phyloP scores from a whole-genome alignment of 2,888 invertebrate genomes.

The Keiferia lycopersicella region DNA sequence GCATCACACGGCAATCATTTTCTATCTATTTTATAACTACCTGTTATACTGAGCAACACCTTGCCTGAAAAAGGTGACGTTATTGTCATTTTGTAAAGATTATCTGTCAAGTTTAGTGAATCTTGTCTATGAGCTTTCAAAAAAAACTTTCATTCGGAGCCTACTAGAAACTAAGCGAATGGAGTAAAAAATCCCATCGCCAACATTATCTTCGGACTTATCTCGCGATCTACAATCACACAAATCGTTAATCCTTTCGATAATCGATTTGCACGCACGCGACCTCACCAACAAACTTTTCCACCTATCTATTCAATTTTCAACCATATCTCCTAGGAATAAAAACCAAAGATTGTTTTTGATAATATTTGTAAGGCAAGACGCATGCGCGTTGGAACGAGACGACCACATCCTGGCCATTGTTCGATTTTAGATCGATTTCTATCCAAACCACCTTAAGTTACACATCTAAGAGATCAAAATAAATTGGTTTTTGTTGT shows the following conservation, averaged over 20 bases:
- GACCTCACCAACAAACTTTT: slow-evolving; percentile 46
- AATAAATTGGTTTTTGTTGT: too few species aligned
- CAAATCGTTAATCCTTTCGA: slow-evolving; percentile 51
- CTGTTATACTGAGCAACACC: too few species aligned
- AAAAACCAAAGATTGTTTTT: slow-evolving; percentile 17
- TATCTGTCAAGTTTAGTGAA: too few species aligned
- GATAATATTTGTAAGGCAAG: slow-evolving; percentile 31
- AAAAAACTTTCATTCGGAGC: too few species aligned
- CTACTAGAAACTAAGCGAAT: too few species aligned
- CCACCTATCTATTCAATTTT: slow-evolving; percentile 29
- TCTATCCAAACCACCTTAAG: slow-evolving; percentile 38
- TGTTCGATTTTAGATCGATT: slow-evolving; percentile 56
- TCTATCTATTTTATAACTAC: too few species aligned
- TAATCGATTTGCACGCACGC: slow-evolving; percentile 69
- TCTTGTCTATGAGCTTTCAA: too few species aligned
- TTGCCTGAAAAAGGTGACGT: too few species aligned
- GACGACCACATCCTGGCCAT: slow-evolving; percentile 64
- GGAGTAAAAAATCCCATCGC: too few species aligned
- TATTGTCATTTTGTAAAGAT: too few species aligned
- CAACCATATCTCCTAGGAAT: slow-evolving; percentile 9
- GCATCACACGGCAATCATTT: too few species aligned
- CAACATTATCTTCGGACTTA: slow-evolving; percentile 48
- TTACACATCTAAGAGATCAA: too few species aligned
- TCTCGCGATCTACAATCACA: slow-evolving; percentile 50
- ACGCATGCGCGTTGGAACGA: slow-evolving; percentile 55